Base-by-base conservation (phyloP, 2,797 vertebrate genomes). In the Anolis apletophallus region DNA sequence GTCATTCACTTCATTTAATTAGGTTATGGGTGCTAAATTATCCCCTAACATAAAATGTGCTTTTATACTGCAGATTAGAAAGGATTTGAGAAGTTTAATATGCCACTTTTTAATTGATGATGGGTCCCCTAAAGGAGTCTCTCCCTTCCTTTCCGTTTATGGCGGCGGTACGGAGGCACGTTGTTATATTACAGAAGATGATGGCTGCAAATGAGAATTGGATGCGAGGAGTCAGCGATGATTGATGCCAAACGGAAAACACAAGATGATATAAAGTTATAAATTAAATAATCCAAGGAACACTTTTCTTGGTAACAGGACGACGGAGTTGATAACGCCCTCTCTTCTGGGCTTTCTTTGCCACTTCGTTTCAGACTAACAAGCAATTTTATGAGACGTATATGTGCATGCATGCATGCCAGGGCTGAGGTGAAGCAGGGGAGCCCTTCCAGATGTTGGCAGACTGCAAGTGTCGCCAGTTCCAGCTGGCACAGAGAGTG, bases 1-100 rank as follows among this genome's bases (percentile, higher is more conserved):
- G 96, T 96, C 96, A 95, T 87, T 96, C 96, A 95, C 89, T 95
- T 93, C 92, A 93, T 94, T 96, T 97, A 96, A 97, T 96, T 96
- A 95, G 94, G 88, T 95, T 95, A 96, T 95, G 94, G 95, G 94
- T 96, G 94, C 90, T 95, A 95, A 96, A 96, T 96, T 96, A 95
- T 95, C 94, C 93, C 46, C 95, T 91, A 92, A 93, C 95, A 95
- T 96, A 96, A 96, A 97, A 96, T 94, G 94, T 88, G 94, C 87
- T 92, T 95, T 96, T 97, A 96, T 96, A 94, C 80, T 95, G 96
- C 94, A 96, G 95, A 96, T 96, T 95, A 91, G 90, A 91, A 94
- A 95, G 94, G 93, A 94, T 96, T 96, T 92, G 88, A 94, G 95
- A 95, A 96, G 92, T 96, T 95, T 95, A 96, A 96, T 95, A 95